phyloP scores from a whole-genome alignment of 64 coral and sea anemone species.

The Stichodactyla mertensii region DNA sequence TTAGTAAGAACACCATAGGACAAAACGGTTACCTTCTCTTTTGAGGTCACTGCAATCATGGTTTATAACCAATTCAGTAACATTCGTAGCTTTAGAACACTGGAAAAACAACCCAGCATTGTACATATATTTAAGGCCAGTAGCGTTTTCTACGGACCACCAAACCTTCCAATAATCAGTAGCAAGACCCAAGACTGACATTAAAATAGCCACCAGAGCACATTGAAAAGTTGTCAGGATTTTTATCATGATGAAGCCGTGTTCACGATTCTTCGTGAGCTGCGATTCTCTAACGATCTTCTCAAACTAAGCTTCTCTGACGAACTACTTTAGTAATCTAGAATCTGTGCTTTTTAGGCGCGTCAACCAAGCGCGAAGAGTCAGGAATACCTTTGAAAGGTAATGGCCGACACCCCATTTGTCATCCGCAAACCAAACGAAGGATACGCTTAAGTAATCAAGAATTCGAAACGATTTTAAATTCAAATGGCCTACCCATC shows the following conservation, averaged over 20 bases:
- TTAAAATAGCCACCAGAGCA: conserved; percentile 46
- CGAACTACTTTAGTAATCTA: neutral
- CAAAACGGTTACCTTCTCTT: neutral
- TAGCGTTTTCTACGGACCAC: conserved; percentile 34
- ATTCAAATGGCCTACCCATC: neutral
- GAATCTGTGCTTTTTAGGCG: neutral
- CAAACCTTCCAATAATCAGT: conserved; percentile 66
- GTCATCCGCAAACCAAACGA: neutral
- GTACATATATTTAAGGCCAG: conserved; percentile 24
- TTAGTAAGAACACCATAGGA: neutral
- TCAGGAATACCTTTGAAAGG: neutral
- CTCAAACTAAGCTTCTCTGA: neutral
- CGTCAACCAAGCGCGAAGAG: neutral
- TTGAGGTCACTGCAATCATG: neutral
- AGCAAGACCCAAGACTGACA: conserved; percentile 56
- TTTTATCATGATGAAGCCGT: conserved; percentile 48
- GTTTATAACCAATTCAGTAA: neutral
- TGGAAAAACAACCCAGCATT: conserved; percentile 60
- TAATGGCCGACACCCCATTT: neutral
- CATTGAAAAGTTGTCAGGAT: conserved; percentile 59
- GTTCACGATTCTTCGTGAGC: neutral
- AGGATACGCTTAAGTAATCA: neutral
- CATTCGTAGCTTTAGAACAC: conserved; percentile 44
- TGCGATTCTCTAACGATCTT: neutral
- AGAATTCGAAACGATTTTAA: neutral